Conservation (phyloP, 1,140 invertebrate species). For the Zeugodacus cucurbitae region DNA sequence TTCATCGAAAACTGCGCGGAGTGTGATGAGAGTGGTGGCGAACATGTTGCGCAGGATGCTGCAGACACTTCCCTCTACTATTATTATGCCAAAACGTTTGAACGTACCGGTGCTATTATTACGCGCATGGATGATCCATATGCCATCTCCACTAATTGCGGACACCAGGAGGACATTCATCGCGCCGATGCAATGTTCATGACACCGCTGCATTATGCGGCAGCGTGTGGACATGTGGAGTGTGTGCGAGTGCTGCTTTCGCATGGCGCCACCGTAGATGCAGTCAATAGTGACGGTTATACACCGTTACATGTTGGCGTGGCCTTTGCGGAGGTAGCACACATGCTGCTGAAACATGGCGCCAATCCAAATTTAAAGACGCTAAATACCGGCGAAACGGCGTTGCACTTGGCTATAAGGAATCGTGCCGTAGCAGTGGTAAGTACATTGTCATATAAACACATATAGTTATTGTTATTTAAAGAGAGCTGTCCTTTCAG, state of each 20-base stretch:
- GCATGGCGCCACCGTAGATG: slow-evolving; percentile 84
- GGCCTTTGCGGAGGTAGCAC: slow-evolving; percentile 68
- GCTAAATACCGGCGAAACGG: slow-evolving; percentile 57
- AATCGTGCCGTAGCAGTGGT: slow-evolving; percentile 68
- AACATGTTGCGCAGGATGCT: slow-evolving; percentile 40
- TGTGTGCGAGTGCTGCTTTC: slow-evolving; percentile 79
- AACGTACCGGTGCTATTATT: slow-evolving; percentile 67
- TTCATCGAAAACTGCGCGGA: slow-evolving; percentile 63
- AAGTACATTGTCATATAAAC: not conserved
- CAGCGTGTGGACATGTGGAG: slow-evolving; percentile 69
- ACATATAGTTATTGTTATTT: not conserved
- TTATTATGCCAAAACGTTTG: slow-evolving; percentile 71
- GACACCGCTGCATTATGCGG: slow-evolving; percentile 72
- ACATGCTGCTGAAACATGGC: slow-evolving; percentile 55
- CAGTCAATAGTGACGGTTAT: slow-evolving; percentile 88
- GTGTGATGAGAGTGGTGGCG: slow-evolving; percentile 47
- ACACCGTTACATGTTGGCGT: slow-evolving; percentile 92
- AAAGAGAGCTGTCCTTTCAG: not conserved
- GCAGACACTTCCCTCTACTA: slow-evolving; percentile 65
- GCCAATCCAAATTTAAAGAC: slow-evolving; percentile 61
- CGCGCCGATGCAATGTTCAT: slow-evolving; percentile 69
- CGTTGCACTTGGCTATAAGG: slow-evolving; percentile 58
- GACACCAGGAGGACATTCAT: slow-evolving; percentile 65
- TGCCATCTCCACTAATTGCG: not conserved
- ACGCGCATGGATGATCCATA: slow-evolving; percentile 33